Evolutionary conservation across 2,797 vertebrate genomes (phyloP), one percentile per base, ranked within the genome.

Genomic region (Girardinus metallicus): DNA sequence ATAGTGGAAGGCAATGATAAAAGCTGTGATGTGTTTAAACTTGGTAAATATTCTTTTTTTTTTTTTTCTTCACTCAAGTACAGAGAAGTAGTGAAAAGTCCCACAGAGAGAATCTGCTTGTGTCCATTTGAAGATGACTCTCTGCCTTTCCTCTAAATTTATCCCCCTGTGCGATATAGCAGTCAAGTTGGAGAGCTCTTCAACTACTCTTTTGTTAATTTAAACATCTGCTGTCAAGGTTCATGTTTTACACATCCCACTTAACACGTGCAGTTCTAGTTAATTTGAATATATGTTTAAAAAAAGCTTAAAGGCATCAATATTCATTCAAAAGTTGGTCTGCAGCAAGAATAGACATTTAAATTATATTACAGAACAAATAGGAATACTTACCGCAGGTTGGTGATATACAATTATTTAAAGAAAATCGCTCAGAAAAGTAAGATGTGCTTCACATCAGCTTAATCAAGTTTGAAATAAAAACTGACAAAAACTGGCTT

Each of bases 171-270:
- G 41, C 74, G 80, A 81, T 86, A 53, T 70, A 80, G 75, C 86
- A 82, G 88, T 84, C 85, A 76, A 83, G 70, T 70, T 87, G 73
- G 51, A 93, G 93, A 73, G 87, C 86, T 88, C 93, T 94, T 92
- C 91, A 93, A 66, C 79, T 73, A 79, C 94, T 92, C 93, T 92
- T 91, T 93, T 94, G 91, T 93, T 94, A 93, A 94, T 95, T 95
- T 94, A 91, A 90, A 93, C 89, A 93, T 89, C 88, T 89, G 83
- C 87, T 83, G 31, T 53, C 29, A 80, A 81, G 80, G 91, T 88
- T 93, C 90, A 84, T 83, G 89, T 91, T 93, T 90, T 89, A 88
- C 91, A 88, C 89, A 89, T 91, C 60, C 81, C 86, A 88, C 92
- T 92, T 91, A 88, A 93, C 83, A 87, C 87, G 77, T 79, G 76